Percentiles rank a stretch among this genome's conserved stretches.
Evolutionary conservation across 1,140 invertebrate genomes (phyloP).

Genomic region (Drosophila burlai): DNA sequence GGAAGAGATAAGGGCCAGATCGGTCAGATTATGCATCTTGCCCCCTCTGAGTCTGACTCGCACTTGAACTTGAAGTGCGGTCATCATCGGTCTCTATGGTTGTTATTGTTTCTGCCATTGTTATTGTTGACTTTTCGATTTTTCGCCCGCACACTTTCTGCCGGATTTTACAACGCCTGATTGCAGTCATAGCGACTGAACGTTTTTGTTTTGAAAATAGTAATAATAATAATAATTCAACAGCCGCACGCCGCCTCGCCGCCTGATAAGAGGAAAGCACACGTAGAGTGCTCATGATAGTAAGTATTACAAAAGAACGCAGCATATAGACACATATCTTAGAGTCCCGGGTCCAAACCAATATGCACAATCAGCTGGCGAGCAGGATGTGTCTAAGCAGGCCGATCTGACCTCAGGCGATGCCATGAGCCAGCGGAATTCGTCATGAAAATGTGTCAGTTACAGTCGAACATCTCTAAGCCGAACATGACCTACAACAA

Average conservation of each 20-base stretch:
- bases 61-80: constrained; percentile 62
- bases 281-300: constrained; percentile 59
- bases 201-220: constrained; percentile 60
- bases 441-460: constrained; percentile 32
- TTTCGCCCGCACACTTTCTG: constrained; percentile 52
- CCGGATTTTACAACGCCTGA: constrained; percentile 49
- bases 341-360: not conserved
- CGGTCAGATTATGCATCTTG: constrained; percentile 4
- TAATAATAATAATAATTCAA: constrained; percentile 47
- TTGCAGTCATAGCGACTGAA: constrained; percentile 51
- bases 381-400: constrained; percentile 31
- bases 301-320: constrained; percentile 10
- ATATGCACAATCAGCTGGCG: constrained; percentile 32
- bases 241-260: constrained; percentile 30
- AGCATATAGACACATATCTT: constrained; percentile 20
- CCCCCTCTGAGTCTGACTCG: constrained; percentile 26
- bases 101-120: constrained; percentile 56
- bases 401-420: constrained; percentile 15
- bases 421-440: constrained; percentile 23
- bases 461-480: constrained; percentile 15
- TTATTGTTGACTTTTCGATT: constrained; percentile 57
- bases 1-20: constrained; percentile 39
- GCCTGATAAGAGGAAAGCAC: constrained; percentile 39
- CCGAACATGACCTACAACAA: constrained; percentile 33
- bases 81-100: constrained; percentile 12